Evolutionary conservation across 1,140 invertebrate species (phyloP).

Genomic region (Tetragnatha versicolor): DNA sequence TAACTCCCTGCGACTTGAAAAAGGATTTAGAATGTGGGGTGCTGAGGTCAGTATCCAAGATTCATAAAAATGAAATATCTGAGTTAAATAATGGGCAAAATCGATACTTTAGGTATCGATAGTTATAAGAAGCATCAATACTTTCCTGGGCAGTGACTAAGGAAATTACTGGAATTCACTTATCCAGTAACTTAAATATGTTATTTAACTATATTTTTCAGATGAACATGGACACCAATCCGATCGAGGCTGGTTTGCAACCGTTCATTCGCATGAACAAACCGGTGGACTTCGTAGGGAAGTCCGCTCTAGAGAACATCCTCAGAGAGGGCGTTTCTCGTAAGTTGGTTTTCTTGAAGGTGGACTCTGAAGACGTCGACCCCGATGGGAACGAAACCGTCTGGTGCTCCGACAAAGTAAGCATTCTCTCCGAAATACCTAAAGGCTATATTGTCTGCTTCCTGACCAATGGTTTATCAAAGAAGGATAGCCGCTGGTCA

Average conservation of each 20-base stretch:
- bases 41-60: conserved; percentile 59
- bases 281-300: conserved; percentile 62
- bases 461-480: not conserved
- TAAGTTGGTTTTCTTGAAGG: conserved; percentile 59
- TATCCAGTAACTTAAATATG: too few relatives aligned
- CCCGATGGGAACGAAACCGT: conserved; percentile 61
- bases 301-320: conserved; percentile 59
- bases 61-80: too few relatives aligned
- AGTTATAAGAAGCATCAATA: too few relatives aligned
- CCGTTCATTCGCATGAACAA: conserved; percentile 62
- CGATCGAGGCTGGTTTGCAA: conserved; percentile 63
- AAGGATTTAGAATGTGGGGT: conserved; percentile 65
- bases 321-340: conserved; percentile 57
- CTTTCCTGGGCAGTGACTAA: too few relatives aligned
- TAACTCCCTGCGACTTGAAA: conserved; percentile 63
- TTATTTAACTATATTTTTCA: too few relatives aligned
- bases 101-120: too few relatives aligned
- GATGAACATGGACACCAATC: conserved; percentile 64
- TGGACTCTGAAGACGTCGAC: conserved; percentile 61
- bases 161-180: too few relatives aligned
- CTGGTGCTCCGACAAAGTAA: conserved; percentile 56
- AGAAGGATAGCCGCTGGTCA: too few relatives aligned
- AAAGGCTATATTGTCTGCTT: not conserved
- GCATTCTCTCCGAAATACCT: not conserved
- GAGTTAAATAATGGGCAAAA: too few relatives aligned